Conservation (phyloP, 2,797 vertebrate species). For the Miichthys miiuy region DNA sequence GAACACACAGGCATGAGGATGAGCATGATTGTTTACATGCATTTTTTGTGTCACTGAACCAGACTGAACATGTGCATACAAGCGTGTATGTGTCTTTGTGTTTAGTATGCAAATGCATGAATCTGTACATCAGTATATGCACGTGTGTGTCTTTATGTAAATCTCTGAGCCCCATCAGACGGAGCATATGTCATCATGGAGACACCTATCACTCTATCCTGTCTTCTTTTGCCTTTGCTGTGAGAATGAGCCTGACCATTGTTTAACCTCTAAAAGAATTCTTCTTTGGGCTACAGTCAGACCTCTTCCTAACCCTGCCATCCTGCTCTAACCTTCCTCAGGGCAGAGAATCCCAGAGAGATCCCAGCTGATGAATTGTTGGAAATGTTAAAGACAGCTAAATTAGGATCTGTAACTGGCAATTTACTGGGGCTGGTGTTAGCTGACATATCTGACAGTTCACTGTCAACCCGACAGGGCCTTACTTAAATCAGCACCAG, state of each 20-base stretch:
- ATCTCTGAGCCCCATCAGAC: conserved; percentile 14
- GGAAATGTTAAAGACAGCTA: conserved; percentile 70
- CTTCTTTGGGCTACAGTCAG: conserved; percentile 16
- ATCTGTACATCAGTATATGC: conserved; percentile 15
- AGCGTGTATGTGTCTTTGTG: conserved; percentile 13
- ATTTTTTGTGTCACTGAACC: conserved; percentile 16
- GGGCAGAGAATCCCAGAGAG: conserved; percentile 11
- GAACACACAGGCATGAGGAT: conserved; percentile 5
- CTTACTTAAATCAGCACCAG: conserved; percentile 56
- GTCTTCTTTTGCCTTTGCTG: conserved; percentile 2
- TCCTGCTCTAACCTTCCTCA: conserved; percentile 48
- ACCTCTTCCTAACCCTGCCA: conserved; percentile 9
- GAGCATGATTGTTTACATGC: conserved; percentile 17
- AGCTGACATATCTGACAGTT: conserved; percentile 63
- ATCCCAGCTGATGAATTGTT: conserved; percentile 40
- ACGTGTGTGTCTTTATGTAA: conserved; percentile 1
- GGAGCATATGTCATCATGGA: conserved; percentile 40
- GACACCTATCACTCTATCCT: conserved; percentile 20
- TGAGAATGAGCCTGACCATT: conserved; percentile 36
- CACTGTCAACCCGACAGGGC: conserved; percentile 45
- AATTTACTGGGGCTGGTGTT: conserved; percentile 54
- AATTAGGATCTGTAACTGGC: conserved; percentile 73
- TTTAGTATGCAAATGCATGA: conserved; percentile 25
- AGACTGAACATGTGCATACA: conserved; percentile 29
- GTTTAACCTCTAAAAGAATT: conserved; percentile 14